Conservation (phyloP, 2,888 invertebrate species). For the Brachypterus glaber region DNA sequence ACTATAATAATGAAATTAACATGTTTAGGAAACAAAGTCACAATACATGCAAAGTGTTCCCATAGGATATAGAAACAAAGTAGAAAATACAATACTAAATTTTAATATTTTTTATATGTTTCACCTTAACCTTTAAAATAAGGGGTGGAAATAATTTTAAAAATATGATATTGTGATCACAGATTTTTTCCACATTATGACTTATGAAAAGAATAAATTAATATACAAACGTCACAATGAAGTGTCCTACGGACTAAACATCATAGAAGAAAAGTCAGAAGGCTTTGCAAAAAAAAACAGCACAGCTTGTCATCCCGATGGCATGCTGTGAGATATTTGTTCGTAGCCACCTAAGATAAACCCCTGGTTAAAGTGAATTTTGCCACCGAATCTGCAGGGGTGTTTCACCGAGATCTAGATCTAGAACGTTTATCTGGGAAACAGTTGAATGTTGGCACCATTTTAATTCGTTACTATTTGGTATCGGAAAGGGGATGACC, state of each 20-base stretch:
- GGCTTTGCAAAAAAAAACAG: slow-evolving; percentile 25
- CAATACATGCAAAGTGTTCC: too few relatives aligned
- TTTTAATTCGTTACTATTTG: slow-evolving; percentile 32
- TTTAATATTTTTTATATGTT: too few relatives aligned
- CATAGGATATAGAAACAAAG: too few relatives aligned
- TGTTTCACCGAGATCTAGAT: slow-evolving; percentile 19
- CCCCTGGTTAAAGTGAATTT: slow-evolving; percentile 23
- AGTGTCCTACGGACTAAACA: slow-evolving; percentile 20
- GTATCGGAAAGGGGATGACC: slow-evolving; percentile 31
- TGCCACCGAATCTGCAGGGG: slow-evolving; percentile 29
- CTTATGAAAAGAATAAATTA: slow-evolving; percentile 25
- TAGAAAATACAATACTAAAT: too few relatives aligned
- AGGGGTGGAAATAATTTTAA: too few relatives aligned
- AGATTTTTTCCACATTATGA: too few relatives aligned
- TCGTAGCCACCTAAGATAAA: slow-evolving; percentile 30
- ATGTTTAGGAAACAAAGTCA: too few relatives aligned
- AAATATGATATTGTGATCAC: too few relatives aligned
- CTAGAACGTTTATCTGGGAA: too few relatives aligned
- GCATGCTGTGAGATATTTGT: slow-evolving; percentile 32
- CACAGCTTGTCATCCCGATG: slow-evolving; percentile 29
- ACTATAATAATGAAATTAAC: too few relatives aligned
- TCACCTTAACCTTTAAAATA: too few relatives aligned
- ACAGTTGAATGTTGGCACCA: slow-evolving; percentile 29
- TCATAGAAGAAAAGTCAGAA: slow-evolving; percentile 26
- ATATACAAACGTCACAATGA: slow-evolving; percentile 21